Conservation (phyloP, 1,140 invertebrate genomes). For the Trissolcus basalis region DNA sequence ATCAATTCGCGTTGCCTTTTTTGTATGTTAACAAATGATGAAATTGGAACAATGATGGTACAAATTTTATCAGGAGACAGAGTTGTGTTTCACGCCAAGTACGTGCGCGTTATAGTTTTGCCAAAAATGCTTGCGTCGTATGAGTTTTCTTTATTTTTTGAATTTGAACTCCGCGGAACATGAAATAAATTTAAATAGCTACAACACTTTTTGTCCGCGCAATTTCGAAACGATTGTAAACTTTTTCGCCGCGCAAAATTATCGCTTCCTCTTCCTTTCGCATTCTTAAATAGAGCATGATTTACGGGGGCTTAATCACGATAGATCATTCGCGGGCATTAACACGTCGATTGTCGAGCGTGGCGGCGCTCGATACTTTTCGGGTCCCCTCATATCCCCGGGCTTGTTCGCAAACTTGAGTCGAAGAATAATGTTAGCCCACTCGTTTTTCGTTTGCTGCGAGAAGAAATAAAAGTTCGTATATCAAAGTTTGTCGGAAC, state of each 20-base stretch:
- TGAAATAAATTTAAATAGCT: slow-evolving; percentile 34
- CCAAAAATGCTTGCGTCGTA: slow-evolving; percentile 16
- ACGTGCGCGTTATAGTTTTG: slow-evolving; percentile 27
- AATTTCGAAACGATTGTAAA: slow-evolving; percentile 2
- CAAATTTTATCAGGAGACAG: slow-evolving; percentile 30
- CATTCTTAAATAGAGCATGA: slow-evolving; percentile 2
- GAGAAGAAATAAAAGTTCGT: slow-evolving; percentile 36
- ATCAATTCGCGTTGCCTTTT: slow-evolving; percentile 1
- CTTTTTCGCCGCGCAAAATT: slow-evolving; percentile 15
- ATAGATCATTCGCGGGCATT: slow-evolving; percentile 16
- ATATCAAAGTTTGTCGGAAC: slow-evolving; percentile 31
- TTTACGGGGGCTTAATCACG: slow-evolving; percentile 21
- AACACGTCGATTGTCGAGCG: slow-evolving; percentile 20
- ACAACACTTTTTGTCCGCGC: slow-evolving; percentile 14
- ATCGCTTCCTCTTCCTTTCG: slow-evolving; percentile 15
- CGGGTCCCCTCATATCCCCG: too few relatives aligned
- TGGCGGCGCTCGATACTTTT: slow-evolving; percentile 17
- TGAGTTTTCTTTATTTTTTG: slow-evolving; percentile 14
- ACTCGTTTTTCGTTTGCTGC: slow-evolving; percentile 22
- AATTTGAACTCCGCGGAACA: slow-evolving; percentile 26
- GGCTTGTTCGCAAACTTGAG: slow-evolving; percentile 15
- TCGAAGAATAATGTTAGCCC: slow-evolving; percentile 24
- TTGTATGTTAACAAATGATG: slow-evolving; percentile 17
- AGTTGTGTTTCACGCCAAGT: slow-evolving; percentile 32
- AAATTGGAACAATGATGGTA: slow-evolving; percentile 22